Evolutionary conservation across 2,113 vertebrate genomes (phyloP).

Genomic region (Chelonoidis abingdonii): DNA sequence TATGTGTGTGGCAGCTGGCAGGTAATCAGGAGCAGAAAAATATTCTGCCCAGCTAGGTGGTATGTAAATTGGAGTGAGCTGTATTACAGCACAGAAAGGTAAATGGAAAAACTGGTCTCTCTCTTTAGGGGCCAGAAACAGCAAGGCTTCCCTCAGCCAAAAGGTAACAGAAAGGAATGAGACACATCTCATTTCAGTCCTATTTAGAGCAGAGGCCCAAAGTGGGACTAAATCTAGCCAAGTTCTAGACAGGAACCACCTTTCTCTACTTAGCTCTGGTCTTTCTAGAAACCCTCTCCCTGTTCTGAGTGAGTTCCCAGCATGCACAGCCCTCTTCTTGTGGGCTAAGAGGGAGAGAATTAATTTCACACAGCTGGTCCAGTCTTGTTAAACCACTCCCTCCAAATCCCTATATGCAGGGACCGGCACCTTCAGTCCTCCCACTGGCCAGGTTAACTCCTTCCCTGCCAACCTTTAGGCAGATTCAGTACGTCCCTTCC

Average conservation of each 20-base stretch:
- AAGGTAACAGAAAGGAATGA: rapidly evolving
- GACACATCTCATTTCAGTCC: neutral
- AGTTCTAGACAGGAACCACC: neutral
- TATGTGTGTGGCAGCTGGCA: neutral
- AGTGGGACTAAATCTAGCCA: neutral
- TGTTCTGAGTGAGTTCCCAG: neutral
- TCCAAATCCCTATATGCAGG: neutral
- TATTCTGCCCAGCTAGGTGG: neutral
- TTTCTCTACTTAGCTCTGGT: neutral
- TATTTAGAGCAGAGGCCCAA: neutral
- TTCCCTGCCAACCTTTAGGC: neutral
- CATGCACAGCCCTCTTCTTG: neutral
- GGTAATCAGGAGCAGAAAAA: neutral
- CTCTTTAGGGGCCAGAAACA: neutral
- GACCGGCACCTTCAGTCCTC: neutral
- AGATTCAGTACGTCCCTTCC: neutral
- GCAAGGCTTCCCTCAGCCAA: rapidly evolving
- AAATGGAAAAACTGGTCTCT: neutral
- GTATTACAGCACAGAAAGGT: neutral
- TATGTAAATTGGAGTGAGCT: neutral
- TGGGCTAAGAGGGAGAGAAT: neutral
- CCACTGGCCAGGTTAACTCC: neutral
- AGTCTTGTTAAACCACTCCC: neutral
- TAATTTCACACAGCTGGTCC: neutral
- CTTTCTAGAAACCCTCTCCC: neutral